A percentile compares a stretch with the other conserved stretches of the same genome.
Evolutionary conservation across 2,797 vertebrate genomes (phyloP).

Genomic region (Gymnoscopelus microlampas): DNA sequence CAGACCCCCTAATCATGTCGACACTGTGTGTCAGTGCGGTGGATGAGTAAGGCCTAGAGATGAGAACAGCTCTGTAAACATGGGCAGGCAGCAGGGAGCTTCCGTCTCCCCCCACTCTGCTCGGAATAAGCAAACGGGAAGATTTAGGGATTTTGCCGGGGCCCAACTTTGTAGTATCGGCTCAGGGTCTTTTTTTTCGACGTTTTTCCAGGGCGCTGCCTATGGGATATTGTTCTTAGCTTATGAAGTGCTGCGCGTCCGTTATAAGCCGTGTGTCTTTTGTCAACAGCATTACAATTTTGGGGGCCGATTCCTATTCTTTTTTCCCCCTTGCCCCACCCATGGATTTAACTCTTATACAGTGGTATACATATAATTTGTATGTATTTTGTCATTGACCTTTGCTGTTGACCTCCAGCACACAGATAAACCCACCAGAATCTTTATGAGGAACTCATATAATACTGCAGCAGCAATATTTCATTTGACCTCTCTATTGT

Average conservation of each 20-base stretch:
- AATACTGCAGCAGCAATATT: constrained; percentile 49
- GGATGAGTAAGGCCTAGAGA: constrained; percentile 78
- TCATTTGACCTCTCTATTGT: constrained; percentile 68
- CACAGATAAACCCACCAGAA: constrained; percentile 59
- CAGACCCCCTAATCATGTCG: constrained; percentile 76
- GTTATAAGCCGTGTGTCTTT: constrained; percentile 72
- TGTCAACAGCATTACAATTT: constrained; percentile 72
- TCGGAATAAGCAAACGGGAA: constrained; percentile 75
- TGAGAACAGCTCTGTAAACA: constrained; percentile 78
- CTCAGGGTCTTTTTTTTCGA: constrained; percentile 67
- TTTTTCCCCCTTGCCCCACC: background rate
- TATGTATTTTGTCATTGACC: constrained; percentile 53
- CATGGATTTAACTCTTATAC: constrained; percentile 60
- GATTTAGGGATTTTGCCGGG: constrained; percentile 80
- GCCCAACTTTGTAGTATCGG: constrained; percentile 75
- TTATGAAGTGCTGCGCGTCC: constrained; percentile 64
- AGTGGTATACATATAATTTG: constrained; percentile 34
- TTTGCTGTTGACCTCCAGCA: constrained; percentile 66
- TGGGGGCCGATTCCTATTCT: constrained; percentile 27
- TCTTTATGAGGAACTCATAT: constrained; percentile 64
- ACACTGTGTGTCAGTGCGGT: constrained; percentile 73
- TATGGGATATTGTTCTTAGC: constrained; percentile 77
- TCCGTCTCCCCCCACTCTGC: constrained; percentile 49
- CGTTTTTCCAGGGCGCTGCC: constrained; percentile 66
- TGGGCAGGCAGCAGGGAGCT: constrained; percentile 67